These are phyloP conservation scores for Adoxophyes honmai DNA, from an alignment of 1,140 invertebrate genomes.

Conservation along the genomic window DNA sequence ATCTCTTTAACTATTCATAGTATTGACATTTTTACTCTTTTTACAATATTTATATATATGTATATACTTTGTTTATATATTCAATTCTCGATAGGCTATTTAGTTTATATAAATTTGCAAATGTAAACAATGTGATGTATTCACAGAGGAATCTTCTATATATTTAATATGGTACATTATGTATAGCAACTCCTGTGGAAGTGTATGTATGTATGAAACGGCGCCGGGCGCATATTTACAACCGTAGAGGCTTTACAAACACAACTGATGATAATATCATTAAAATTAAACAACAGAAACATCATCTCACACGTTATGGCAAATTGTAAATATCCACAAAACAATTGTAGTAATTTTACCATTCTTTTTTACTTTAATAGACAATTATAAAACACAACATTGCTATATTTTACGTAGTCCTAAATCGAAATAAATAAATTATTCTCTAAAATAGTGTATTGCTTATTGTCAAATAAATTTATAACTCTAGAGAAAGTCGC, in stretches of 20 bases:
- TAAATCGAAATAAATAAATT: slow-evolving; percentile 75
- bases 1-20: slow-evolving; percentile 57
- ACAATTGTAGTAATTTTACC: slow-evolving; percentile 46
- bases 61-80: slow-evolving; percentile 27
- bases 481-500: slow-evolving; percentile 33
- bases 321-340: slow-evolving; percentile 58
- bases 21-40: slow-evolving; percentile 67
- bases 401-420: slow-evolving; percentile 71
- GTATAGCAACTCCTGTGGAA: slow-evolving; percentile 17
- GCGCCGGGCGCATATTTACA: slow-evolving; percentile 51
- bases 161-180: slow-evolving; percentile 27
- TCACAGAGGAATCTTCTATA: slow-evolving; percentile 29
- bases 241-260: slow-evolving; percentile 39
- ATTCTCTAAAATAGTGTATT: slow-evolving; percentile 61
- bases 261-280: slow-evolving; percentile 41
- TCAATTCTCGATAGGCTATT: slow-evolving; percentile 34
- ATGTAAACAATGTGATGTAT: slow-evolving; percentile 45
- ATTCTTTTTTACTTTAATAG: slow-evolving; percentile 43
- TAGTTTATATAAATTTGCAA: slow-evolving; percentile 32
- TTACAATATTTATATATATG: slow-evolving; percentile 52
- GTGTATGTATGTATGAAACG: slow-evolving; percentile 30
- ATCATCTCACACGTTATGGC: slow-evolving; percentile 71
- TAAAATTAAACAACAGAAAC: slow-evolving; percentile 60
- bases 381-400: slow-evolving; percentile 72
- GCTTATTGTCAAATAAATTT: slow-evolving; percentile 73